Base-by-base conservation (phyloP, 2,797 vertebrate species). In the Peromyscus aztecus region DNA sequence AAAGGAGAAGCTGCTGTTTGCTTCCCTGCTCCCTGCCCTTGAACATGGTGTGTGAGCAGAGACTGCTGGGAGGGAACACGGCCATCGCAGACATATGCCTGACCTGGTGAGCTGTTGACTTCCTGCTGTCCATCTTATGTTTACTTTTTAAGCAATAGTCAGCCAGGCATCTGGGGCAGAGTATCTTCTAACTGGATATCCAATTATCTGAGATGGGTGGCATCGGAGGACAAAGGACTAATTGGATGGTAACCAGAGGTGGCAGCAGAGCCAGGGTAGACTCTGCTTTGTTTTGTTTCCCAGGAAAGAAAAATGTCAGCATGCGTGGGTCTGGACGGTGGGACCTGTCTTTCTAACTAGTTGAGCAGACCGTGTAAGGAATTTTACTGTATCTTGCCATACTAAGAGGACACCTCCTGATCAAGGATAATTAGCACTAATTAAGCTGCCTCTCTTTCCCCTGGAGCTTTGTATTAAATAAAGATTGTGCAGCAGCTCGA, bases 361-460 rank as follows among this genome's bases (percentile, higher is more conserved):
- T 7, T 69, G 43, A 73, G 52, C 77, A 84, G 67, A 43, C 55
- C 1, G 13, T 49, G 21, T 19, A 4, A 63, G 67, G 81, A 71
- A 46, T 96, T 76, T 81, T 73, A n/a, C 13, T 63, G 23, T 37
- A 29, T 82, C 63, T 29, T 82, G 73, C 88, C 52, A 59, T 17
- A 17, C 23, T n/a, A 55, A 57, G 46, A 89, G 55, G 93, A 71
- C 43, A 85, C 91, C 52, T 94, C 69, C 59, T 29, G n/a, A 46
- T 49, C 55, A 17, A 69, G 55, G 57, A 27, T 77, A 57, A 92
- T 84, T 89, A 82, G 61, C 19, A 37, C 61, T 59, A 94, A 93
- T 97, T 84, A 85, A 90, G 76, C 43, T 12, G 6, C 4, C 75
- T 76, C 21, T 49, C 94, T 43, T 95, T 86, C 17, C 59, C 37